Conservation (phyloP, 92 coral and sea anemone genomes). For the Parazoanthus darwini region DNA sequence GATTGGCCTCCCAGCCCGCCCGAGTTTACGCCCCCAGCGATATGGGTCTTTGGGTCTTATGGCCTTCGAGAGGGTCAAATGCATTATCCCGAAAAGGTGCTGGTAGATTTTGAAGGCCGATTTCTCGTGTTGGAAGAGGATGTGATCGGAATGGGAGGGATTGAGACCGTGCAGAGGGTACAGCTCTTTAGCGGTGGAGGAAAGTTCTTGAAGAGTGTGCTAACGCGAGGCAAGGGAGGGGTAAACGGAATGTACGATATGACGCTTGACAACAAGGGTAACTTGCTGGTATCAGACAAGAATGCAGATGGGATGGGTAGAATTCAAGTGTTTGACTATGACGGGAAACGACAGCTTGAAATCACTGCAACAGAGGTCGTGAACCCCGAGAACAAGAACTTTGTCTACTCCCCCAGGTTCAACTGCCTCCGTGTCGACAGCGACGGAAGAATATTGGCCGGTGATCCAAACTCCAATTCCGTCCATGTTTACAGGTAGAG, state of each 20-base stretch:
- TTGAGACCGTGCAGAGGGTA: constrained; percentile 71
- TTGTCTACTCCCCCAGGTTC: constrained; percentile 46
- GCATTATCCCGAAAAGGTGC: constrained; percentile 75
- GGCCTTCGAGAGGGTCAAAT: constrained; percentile 82
- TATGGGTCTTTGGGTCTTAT: constrained; percentile 93
- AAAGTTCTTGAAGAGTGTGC: constrained; percentile 65
- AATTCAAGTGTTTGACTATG: constrained; percentile 75
- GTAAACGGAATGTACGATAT: constrained; percentile 83
- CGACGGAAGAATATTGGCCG: constrained; percentile 66
- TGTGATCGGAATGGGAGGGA: constrained; percentile 59
- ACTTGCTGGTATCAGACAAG: constrained; percentile 67
- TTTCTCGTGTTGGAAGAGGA: constrained; percentile 85
- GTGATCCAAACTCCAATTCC: constrained; percentile 48
- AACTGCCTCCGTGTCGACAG: constrained; percentile 48
- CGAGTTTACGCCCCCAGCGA: constrained; percentile 73
- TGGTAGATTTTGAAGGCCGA: constrained; percentile 71
- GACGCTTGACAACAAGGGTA: constrained; percentile 78
- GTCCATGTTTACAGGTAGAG: constrained; percentile 53
- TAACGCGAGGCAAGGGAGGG: constrained; percentile 80
- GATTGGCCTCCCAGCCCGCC: constrained; percentile 53
- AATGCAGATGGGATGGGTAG: constrained; percentile 65
- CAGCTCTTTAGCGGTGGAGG: constrained; percentile 82
- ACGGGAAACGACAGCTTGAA: constrained; percentile 66
- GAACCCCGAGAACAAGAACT: constrained; percentile 24
- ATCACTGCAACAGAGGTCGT: constrained; percentile 40